Evolutionary conservation across 2,888 invertebrate species (phyloP).

Genomic region (Tetanocera ferruginea): DNA sequence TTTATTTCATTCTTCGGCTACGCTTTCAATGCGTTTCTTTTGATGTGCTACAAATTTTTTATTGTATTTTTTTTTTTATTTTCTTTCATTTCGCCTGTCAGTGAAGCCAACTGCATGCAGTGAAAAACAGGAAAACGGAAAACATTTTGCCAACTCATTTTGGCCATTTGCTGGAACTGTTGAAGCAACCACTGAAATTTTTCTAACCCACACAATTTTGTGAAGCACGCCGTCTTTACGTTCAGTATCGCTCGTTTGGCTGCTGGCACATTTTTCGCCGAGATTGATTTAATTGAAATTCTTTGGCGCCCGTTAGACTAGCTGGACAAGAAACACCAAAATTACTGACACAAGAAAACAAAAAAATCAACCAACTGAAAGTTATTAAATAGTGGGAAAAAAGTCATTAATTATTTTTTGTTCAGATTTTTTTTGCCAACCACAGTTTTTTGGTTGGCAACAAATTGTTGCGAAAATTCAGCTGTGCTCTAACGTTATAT

Average conservation of each 20-base stretch:
- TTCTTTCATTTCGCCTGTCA: background rate
- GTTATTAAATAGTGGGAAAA: constrained; percentile 28
- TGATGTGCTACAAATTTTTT: background rate
- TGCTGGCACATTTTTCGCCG: constrained; percentile 33
- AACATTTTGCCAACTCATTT: constrained; percentile 35
- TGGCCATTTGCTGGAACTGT: constrained; percentile 33
- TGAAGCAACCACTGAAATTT: constrained; percentile 11
- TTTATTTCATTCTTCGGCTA: background rate
- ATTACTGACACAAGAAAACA: background rate
- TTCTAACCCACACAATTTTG: constrained; percentile 11
- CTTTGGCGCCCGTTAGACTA: background rate
- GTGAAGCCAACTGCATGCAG: background rate
- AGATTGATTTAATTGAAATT: constrained; percentile 40
- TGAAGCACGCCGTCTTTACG: constrained; percentile 3
- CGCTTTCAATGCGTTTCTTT: background rate
- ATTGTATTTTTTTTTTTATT: background rate
- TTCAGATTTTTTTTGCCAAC: background rate
- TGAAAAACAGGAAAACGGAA: background rate
- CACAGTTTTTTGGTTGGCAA: constrained; percentile 24
- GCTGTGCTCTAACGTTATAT: background rate
- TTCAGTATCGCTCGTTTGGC: constrained; percentile 6
- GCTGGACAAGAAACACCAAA: background rate
- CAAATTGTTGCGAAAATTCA: constrained; percentile 36
- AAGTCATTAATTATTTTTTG: constrained; percentile 33
- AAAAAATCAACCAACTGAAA: background rate